phyloP scores from a whole-genome alignment of 2,797 vertebrate genomes.

The Botia kubotai region DNA sequence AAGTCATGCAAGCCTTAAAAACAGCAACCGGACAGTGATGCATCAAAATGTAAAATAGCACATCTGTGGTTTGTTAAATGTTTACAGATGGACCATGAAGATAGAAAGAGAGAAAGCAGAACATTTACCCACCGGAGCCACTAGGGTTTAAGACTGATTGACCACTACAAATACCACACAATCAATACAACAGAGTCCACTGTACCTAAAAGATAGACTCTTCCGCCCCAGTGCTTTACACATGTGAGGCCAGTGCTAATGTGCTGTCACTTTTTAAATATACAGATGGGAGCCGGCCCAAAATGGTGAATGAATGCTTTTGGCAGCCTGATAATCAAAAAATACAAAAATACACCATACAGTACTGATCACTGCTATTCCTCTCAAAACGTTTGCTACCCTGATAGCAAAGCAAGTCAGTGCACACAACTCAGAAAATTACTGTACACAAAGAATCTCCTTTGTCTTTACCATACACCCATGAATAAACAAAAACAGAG shows the following conservation, averaged over 20 bases:
- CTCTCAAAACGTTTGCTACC: background rate
- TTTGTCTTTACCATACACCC: background rate
- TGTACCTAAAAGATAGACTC: slow-evolving; percentile 30
- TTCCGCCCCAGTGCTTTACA: slow-evolving; percentile 16
- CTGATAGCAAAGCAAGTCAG: background rate
- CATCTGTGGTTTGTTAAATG: background rate
- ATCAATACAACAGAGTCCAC: slow-evolving; percentile 18
- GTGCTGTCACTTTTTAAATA: slow-evolving; percentile 30
- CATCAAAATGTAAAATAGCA: slow-evolving; percentile 1
- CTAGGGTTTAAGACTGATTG: slow-evolving; percentile 13
- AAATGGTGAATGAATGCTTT: slow-evolving; percentile 29
- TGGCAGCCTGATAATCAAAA: slow-evolving; percentile 15
- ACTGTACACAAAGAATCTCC: background rate
- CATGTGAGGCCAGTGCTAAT: slow-evolving; percentile 7
- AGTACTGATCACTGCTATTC: slow-evolving; percentile 5
- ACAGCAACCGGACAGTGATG: background rate
- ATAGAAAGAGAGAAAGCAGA: background rate
- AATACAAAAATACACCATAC: background rate
- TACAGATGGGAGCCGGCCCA: slow-evolving; percentile 26
- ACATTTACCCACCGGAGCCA: slow-evolving; percentile 19
- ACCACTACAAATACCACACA: slow-evolving; percentile 11
- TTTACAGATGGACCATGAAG: background rate
- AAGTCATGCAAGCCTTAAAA: background rate
- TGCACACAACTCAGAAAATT: background rate
- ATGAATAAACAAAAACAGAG: too few species aligned